phyloP scores from a whole-genome alignment of 2,888 invertebrate species.

The Caenorhabditis becei region DNA sequence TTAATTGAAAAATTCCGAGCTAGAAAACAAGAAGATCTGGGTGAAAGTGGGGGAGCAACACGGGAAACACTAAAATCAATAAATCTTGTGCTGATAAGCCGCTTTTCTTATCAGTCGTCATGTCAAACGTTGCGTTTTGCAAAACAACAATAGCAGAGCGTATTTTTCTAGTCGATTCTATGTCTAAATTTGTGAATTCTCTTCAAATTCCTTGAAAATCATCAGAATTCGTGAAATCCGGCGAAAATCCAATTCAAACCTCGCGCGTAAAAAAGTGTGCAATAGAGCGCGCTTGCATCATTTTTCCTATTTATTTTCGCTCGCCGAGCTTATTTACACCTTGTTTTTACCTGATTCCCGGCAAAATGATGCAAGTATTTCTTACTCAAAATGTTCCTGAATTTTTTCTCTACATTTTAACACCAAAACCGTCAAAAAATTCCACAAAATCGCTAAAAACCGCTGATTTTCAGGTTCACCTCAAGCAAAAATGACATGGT shows the following conservation, averaged over 20 bases:
- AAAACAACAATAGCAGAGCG: constrained; percentile 1
- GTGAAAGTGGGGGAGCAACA: not conserved
- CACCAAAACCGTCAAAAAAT: constrained; percentile 11
- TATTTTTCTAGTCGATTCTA: not conserved
- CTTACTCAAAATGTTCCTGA: not conserved
- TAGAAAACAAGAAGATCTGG: not conserved
- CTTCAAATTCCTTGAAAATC: not conserved
- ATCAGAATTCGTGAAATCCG: no score
- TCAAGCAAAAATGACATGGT: constrained; percentile 47
- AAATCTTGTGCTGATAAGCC: constrained; percentile 32
- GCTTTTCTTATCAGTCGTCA: constrained; percentile 21
- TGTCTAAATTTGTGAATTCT: not conserved
- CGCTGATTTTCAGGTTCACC: not conserved
- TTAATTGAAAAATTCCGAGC: constrained; percentile 3
- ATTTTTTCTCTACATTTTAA: constrained; percentile 21
- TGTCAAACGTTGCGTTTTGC: not conserved
- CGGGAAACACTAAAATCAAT: constrained; percentile 11
- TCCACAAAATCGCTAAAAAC: not conserved
- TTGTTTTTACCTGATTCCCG: not conserved
- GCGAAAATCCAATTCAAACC: constrained; percentile 15
- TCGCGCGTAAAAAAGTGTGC: constrained; percentile 16
- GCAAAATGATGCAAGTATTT: constrained; percentile 16
- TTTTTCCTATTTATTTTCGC: constrained; percentile 20
- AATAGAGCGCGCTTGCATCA: constrained; percentile 38
- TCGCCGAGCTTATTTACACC: not conserved